Conservation (phyloP, 2,888 invertebrate genomes). For the Cyaniris semiargus region DNA sequence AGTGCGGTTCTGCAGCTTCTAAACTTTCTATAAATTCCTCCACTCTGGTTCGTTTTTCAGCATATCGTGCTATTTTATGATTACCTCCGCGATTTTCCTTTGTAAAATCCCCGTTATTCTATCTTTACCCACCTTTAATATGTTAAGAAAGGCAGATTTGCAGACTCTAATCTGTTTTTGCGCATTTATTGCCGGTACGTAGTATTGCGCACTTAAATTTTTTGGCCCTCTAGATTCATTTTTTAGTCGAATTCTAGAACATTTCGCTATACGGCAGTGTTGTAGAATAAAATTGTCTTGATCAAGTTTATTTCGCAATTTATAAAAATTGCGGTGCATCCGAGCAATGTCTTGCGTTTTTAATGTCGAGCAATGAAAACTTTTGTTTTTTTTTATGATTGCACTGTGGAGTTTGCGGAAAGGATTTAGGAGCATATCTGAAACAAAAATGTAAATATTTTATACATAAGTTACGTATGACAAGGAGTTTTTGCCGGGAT, state of each 20-base stretch:
- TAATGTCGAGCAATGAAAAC: slow-evolving; percentile 36
- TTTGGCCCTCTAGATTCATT: slow-evolving; percentile 36
- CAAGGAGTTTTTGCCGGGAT: too few relatives aligned
- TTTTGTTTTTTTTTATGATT: slow-evolving; percentile 32
- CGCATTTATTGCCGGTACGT: slow-evolving; percentile 36
- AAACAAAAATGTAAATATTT: too few relatives aligned
- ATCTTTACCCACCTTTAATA: slow-evolving; percentile 40
- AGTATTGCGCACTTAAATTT: slow-evolving; percentile 35
- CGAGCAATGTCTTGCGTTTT: slow-evolving; percentile 38
- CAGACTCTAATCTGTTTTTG: slow-evolving; percentile 36
- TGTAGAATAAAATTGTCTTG: slow-evolving; percentile 37
- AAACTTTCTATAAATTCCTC: slow-evolving; percentile 36
- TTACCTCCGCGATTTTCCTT: slow-evolving; percentile 38
- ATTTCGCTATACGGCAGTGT: slow-evolving; percentile 36
- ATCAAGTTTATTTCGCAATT: slow-evolving; percentile 36
- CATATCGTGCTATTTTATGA: slow-evolving; percentile 36
- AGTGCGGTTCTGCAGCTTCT: slow-evolving; percentile 39
- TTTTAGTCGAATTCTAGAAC: slow-evolving; percentile 36
- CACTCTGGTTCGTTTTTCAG: slow-evolving; percentile 35
- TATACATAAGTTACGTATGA: too few relatives aligned
- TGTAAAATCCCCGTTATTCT: slow-evolving; percentile 39
- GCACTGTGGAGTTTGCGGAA: slow-evolving; percentile 33
- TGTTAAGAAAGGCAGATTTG: slow-evolving; percentile 35
- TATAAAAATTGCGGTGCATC: slow-evolving; percentile 37
- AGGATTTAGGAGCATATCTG: too few relatives aligned